These are phyloP conservation scores for Polietes domitor DNA, from an alignment of 2,888 invertebrate genomes.

Conservation along the genomic window DNA sequence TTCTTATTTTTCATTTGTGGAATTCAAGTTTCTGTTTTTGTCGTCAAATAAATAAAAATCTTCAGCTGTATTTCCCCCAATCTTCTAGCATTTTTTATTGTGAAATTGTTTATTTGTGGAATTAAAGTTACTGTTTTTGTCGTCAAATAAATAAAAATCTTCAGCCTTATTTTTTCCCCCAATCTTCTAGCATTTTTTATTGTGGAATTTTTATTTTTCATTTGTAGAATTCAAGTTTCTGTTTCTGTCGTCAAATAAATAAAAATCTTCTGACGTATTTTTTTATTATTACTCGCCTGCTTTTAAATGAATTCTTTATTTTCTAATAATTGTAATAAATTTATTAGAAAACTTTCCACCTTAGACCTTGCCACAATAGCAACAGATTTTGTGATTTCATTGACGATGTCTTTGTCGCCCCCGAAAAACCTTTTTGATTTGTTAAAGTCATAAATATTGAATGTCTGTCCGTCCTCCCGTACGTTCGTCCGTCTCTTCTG, in stretches of 20 bases:
- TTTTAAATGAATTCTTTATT: not conserved
- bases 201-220: not conserved
- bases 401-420: not conserved
- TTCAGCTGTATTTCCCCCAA: no score
- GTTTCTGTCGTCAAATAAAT: no score
- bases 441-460: not conserved
- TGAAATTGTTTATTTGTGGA: not conserved
- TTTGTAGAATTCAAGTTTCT: conserved; percentile 55
- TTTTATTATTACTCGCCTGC: no score
- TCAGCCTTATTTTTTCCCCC: no score
- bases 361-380: not conserved
- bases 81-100: no score
- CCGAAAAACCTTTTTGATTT: not conserved
- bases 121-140: conserved; percentile 65
- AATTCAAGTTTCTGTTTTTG: no score
- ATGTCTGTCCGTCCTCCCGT: not conserved
- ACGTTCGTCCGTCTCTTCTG: not conserved
- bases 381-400: conserved; percentile 1
- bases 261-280: no score
- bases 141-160: no score
- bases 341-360: conserved; percentile 10
- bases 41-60: not conserved
- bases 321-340: conserved; percentile 6
- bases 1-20: no score
- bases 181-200: no score